Conservation (phyloP, 2,888 invertebrate genomes). For the Calameuta idolon region DNA sequence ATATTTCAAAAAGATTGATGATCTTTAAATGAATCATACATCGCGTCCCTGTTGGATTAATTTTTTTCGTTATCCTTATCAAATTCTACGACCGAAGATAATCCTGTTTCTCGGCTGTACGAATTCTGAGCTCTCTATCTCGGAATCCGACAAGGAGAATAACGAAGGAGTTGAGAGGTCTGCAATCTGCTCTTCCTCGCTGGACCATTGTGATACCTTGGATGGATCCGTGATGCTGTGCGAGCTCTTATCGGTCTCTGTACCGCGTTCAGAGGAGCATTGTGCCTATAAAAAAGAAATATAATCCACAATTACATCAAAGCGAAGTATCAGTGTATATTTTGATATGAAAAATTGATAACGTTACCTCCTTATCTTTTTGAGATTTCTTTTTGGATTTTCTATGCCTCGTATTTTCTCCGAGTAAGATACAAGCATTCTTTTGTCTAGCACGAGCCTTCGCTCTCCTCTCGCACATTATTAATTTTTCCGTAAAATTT, state of each 20-base stretch:
- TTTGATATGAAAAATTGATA: not conserved
- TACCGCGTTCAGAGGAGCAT: slow-evolving; percentile 4
- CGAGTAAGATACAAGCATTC: not conserved
- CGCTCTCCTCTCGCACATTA: slow-evolving; percentile 40
- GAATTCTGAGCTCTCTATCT: slow-evolving; percentile 14
- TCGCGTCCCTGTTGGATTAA: not conserved
- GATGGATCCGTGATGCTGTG: not conserved
- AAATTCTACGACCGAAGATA: not conserved
- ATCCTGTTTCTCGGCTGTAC: not conserved
- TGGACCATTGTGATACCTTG: slow-evolving; percentile 17
- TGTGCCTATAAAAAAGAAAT: not conserved
- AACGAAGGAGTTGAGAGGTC: slow-evolving; percentile 44
- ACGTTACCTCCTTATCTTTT: slow-evolving; percentile 10
- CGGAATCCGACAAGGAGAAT: slow-evolving; percentile 42
- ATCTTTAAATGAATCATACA: not conserved
- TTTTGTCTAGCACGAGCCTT: not conserved
- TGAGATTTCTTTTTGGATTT: slow-evolving; percentile 5
- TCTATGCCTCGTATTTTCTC: slow-evolving; percentile 1
- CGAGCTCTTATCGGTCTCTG: slow-evolving; percentile 10
- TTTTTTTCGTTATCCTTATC: not conserved
- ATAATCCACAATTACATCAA: not conserved
- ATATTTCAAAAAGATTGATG: not conserved
- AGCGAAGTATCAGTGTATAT: not conserved
- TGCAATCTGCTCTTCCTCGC: slow-evolving; percentile 36
- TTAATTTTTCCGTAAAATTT: slow-evolving; percentile 44